Base-by-base conservation (phyloP, 2,797 vertebrate genomes). In the Dryobates pubescens region DNA sequence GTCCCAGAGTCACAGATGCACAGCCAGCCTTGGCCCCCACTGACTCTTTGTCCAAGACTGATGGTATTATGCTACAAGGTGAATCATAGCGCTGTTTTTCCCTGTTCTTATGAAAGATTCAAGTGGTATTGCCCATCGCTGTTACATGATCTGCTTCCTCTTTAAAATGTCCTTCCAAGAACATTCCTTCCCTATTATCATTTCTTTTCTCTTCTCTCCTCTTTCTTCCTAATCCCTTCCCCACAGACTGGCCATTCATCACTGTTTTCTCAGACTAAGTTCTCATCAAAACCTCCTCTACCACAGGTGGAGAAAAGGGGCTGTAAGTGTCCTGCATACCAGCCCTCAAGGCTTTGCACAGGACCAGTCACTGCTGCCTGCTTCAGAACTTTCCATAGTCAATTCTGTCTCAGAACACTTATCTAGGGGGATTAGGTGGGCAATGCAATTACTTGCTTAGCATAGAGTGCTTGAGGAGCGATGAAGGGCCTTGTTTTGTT, bases 111-210 rank as follows among this genome's bases (percentile, higher is more conserved):
- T 61, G 87, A 89, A 92, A 76, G 89, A 87, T 75, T 32, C 23
- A 58, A 94, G 78, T 72, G 82, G 51, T 93, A 78, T 82, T 95
- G 90, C 82, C 89, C 47, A 71, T 79, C 63, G 61, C 84, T 94
- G 93, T 87, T 93, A 94, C n/a, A 83, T n/a, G 86, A 94, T 86
- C 86, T 86, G 56, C 68, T 94, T 94, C 76, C 84, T 83, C 84
- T 94, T 85, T 67, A 89, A 88, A 93, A 93, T 15, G 3, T 67
- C 73, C 59, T 94, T 95, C 95, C 89, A 94, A 95, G 82, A 92
- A 94, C 86, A 95, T 94, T 96, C 89, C 70, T 94, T 83, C 27
- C 6, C 67, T 69, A 89, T 89, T 94, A 92, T 94, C 75, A 73
- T 89, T 76, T 90, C 53, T 78, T 90, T 94, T 89, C 67, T 90